Conservation (phyloP, 1,140 invertebrate species). For the Proctacanthus coquilletti region DNA sequence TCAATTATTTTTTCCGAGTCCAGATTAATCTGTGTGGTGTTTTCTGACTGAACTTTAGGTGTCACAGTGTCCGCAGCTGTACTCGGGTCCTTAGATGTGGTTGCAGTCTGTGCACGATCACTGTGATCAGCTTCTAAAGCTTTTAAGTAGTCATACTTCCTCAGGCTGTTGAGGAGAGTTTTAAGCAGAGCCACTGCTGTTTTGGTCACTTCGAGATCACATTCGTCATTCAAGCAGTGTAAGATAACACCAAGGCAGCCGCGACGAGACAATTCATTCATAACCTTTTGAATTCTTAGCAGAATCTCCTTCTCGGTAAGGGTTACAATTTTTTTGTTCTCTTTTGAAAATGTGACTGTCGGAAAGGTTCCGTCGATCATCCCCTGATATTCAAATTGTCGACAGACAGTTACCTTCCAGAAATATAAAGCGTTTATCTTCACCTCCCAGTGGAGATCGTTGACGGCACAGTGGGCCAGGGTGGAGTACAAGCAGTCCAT, state of each 20-base stretch:
- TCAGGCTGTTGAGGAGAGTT: conserved; percentile 33
- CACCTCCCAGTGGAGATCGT: conserved; percentile 66
- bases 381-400: conserved; percentile 50
- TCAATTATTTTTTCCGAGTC: conserved; percentile 27
- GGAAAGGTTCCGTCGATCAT: conserved; percentile 66
- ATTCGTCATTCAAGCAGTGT: conserved; percentile 47
- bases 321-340: conserved; percentile 56
- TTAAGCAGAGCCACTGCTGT: conserved; percentile 37
- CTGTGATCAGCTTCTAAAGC: conserved; percentile 11
- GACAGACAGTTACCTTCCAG: conserved; percentile 50
- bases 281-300: conserved; percentile 42
- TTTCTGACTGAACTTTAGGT: too few species aligned
- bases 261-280: conserved; percentile 44
- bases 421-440: conserved; percentile 51
- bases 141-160: conserved; percentile 20
- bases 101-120: too few species aligned
- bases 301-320: conserved; percentile 51
- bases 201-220: conserved; percentile 51
- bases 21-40: neutral
- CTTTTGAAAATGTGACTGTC: conserved; percentile 58
- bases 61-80: conserved; percentile 15
- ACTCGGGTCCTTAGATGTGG: conserved; percentile 1
- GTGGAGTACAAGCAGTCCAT: conserved; percentile 35
- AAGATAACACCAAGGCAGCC: conserved; percentile 52
- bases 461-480: conserved; percentile 44